A percentile compares a stretch with the other conserved stretches of the same genome.
These are phyloP conservation scores for Typhlichthys eigenmanni DNA, from an alignment of 2,797 vertebrate genomes.

Conservation along the genomic window DNA sequence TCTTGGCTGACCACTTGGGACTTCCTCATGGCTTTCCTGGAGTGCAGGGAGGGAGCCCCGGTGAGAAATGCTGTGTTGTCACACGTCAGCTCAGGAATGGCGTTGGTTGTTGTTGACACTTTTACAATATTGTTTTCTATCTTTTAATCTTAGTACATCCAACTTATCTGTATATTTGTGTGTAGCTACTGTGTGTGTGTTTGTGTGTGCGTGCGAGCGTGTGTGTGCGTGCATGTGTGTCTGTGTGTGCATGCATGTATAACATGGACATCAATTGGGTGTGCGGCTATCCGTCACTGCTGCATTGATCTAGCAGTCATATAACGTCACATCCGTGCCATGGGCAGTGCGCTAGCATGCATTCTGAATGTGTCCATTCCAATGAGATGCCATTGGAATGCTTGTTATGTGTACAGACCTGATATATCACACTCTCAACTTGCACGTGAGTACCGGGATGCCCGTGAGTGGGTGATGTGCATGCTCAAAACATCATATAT, in stretches of 20 bases:
- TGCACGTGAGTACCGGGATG: no score
- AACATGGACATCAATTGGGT: neutral
- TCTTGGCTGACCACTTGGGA: constrained; percentile 84
- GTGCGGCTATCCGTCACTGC: neutral
- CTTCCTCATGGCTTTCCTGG: constrained; percentile 83
- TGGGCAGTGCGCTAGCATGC: no score
- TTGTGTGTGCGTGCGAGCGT: neutral
- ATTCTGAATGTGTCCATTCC: no score
- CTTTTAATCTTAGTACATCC: neutral
- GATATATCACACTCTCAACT: no score
- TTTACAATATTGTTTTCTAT: neutral
- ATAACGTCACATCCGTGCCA: no score
- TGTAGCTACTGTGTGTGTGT: neutral
- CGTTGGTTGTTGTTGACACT: no score
- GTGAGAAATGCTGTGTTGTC: constrained; percentile 31
- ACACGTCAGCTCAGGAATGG: no score
- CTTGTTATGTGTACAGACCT: no score
- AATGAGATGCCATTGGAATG: no score
- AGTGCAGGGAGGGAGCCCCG: constrained; percentile 67
- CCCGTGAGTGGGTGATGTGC: no score
- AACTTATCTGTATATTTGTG: constrained; percentile 1
- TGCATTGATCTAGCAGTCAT: neutral
- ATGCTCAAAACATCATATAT: neutral
- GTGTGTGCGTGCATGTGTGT: constrained; percentile 7
- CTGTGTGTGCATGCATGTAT: neutral